A percentile compares a stretch with the other conserved stretches of the same genome.
Evolutionary conservation across 2,113 vertebrate genomes (phyloP).

Genomic region (Urocitellus parryii): DNA sequence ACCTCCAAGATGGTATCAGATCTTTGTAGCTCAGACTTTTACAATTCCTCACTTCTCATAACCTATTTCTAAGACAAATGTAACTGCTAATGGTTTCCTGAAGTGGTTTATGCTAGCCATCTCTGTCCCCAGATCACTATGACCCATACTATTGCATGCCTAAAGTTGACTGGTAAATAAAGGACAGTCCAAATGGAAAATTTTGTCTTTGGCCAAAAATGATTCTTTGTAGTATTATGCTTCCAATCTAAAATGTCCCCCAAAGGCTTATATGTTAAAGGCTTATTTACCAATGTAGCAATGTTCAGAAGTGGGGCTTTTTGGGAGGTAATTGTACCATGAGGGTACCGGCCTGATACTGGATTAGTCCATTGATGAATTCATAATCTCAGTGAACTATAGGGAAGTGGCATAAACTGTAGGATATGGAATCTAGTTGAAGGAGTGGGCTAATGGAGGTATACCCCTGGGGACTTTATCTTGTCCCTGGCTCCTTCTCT

Average conservation of each 20-base stretch:
- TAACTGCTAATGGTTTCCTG: not conserved
- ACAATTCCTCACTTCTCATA: not conserved
- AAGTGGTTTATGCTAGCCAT: not conserved
- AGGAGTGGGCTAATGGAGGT: not conserved
- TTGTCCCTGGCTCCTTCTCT: not conserved
- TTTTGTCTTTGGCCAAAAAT: not conserved
- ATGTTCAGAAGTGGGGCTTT: not conserved
- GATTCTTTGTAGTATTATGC: not conserved
- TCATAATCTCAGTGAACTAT: not conserved
- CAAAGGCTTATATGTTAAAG: not conserved
- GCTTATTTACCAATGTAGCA: not conserved
- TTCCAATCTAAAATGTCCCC: not conserved
- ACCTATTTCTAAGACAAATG: not conserved
- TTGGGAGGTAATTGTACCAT: not conserved
- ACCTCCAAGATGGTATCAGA: not conserved
- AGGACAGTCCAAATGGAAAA: not conserved
- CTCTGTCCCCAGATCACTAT: not conserved
- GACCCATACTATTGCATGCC: not conserved
- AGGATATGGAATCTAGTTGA: not conserved
- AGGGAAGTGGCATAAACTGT: not conserved
- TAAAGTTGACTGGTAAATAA: not conserved
- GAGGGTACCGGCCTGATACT: not conserved
- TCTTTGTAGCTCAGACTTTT: not conserved
- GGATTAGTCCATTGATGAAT: not conserved
- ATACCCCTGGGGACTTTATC: not conserved